Conservation (phyloP, 1,140 invertebrate genomes). For the Acromyrmex charruanus region DNA sequence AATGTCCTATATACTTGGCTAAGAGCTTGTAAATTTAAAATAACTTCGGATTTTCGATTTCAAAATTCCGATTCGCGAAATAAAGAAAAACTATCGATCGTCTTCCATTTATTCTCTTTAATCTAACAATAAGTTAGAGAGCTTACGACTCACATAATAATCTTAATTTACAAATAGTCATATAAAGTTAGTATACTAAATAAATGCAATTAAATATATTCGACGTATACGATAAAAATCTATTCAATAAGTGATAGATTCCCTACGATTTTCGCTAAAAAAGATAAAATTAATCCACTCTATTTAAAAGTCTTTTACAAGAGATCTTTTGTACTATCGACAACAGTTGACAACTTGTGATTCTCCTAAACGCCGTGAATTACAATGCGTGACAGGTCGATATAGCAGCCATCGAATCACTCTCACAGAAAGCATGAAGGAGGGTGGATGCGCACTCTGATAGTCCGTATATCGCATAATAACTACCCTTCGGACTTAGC, state of each 20-base stretch:
- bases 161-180: background rate
- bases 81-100: background rate
- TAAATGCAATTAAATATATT: constrained; percentile 76
- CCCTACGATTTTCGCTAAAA: background rate
- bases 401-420: background rate
- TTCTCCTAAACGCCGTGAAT: constrained; percentile 61
- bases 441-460: constrained; percentile 38
- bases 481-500: constrained; percentile 65
- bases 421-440: constrained; percentile 22
- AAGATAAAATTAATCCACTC: background rate
- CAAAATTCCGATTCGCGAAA: background rate
- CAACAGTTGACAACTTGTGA: constrained; percentile 24
- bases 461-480: constrained; percentile 70
- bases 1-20: background rate
- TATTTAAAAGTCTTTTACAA: background rate
- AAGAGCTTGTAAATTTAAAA: constrained; percentile 7
- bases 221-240: constrained; percentile 8
- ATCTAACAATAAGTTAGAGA: background rate
- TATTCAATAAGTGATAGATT: constrained; percentile 37
- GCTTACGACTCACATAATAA: background rate
- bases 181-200: constrained; percentile 73
- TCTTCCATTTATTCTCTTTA: background rate
- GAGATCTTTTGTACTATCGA: background rate
- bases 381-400: constrained; percentile 55
- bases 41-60: background rate